Conservation (phyloP, 2,797 vertebrate species). For the Triplophysa yarkandensis region DNA sequence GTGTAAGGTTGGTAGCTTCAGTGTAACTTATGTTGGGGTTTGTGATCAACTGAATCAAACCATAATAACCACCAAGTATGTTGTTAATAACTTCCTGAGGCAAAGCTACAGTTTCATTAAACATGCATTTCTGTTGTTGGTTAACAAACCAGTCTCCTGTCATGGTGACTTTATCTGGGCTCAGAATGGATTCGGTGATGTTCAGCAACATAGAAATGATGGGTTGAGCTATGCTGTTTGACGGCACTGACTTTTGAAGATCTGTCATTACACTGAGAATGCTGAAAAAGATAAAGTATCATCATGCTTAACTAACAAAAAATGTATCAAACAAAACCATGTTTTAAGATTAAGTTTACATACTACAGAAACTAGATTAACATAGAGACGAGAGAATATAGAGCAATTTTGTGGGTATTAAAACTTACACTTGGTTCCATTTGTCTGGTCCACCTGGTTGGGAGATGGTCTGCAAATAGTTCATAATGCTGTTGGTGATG, state of each 20-base stretch:
- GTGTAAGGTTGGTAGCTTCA: conserved; percentile 17
- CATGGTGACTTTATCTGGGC: not conserved
- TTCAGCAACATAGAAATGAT: conserved; percentile 61
- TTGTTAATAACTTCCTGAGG: not conserved
- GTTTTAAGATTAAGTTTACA: not conserved
- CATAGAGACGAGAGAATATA: not conserved
- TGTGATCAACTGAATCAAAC: conserved; percentile 13
- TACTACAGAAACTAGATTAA: too few species aligned
- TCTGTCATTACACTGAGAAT: conserved; percentile 67
- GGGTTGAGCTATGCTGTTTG: conserved; percentile 59
- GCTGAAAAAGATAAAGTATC: conserved; percentile 63
- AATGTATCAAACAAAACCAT: not conserved
- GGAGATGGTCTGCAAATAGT: conserved; percentile 65
- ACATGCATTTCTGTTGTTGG: not conserved
- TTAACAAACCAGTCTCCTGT: not conserved
- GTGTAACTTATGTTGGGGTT: conserved; percentile 20
- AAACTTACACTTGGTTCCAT: conserved; percentile 74
- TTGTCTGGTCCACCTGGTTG: conserved; percentile 54
- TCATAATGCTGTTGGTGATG: conserved; percentile 52
- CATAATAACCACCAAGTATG: not conserved
- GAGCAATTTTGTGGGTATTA: not conserved
- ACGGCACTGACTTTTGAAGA: conserved; percentile 60
- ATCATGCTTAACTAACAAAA: conserved; percentile 33
- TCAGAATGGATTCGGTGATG: conserved; percentile 10
- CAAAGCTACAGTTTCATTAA: conserved; percentile 6